These are phyloP conservation scores for Murina feae DNA, from an alignment of 2,113 vertebrate genomes.

Conservation along the genomic window DNA sequence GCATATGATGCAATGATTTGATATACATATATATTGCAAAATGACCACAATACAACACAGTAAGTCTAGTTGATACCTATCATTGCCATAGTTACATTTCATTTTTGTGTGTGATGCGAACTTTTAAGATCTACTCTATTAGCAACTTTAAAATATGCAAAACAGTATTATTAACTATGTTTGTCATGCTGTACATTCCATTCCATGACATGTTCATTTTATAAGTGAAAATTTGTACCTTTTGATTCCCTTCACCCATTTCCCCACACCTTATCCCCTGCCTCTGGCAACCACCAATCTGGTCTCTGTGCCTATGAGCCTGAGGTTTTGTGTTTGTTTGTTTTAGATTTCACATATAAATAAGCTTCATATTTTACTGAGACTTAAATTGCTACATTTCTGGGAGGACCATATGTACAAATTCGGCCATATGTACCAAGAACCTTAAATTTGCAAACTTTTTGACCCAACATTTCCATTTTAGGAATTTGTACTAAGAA, in stretches of 20 bases:
- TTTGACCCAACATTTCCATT: neutral
- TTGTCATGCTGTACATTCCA: neutral
- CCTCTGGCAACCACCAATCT: neutral
- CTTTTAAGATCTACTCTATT: neutral
- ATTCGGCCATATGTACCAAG: neutral
- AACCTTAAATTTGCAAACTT: neutral
- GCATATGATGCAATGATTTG: neutral
- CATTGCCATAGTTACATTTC: neutral
- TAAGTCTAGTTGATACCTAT: neutral
- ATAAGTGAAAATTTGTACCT: neutral
- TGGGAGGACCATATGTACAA: neutral
- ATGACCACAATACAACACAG: neutral
- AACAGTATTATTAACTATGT: neutral
- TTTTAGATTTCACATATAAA: neutral
- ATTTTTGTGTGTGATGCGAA: neutral
- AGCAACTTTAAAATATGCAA: neutral
- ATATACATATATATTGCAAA: neutral
- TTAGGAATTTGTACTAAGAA: neutral
- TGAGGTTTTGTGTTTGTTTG: neutral
- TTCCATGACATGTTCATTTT: neutral
- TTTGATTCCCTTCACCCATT: neutral
- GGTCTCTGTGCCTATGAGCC: neutral
- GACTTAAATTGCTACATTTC: neutral
- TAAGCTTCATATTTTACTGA: neutral
- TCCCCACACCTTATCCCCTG: neutral